Evolutionary conservation across 2,888 invertebrate species (phyloP).

Genomic region (Maniola hyperantus): DNA sequence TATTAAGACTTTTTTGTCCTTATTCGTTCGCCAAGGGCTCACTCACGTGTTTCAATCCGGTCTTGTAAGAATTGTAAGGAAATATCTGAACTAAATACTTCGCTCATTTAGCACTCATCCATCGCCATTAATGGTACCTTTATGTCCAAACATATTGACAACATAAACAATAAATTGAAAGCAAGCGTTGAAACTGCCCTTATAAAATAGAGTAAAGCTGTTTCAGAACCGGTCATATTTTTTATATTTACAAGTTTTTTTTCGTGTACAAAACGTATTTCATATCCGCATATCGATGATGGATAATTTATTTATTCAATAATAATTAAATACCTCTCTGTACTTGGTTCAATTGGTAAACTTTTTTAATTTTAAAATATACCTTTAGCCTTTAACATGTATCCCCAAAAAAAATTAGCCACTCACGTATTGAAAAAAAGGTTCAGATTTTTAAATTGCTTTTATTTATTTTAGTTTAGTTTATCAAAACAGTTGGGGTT

Average conservation of each 20-base stretch:
- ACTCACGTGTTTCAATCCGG: neutral
- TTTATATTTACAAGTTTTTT: neutral
- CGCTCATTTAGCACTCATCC: constrained; percentile 6
- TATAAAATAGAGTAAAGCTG: constrained; percentile 1
- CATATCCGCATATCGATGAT: constrained; percentile 8
- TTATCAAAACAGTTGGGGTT: too few relatives aligned
- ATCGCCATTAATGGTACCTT: constrained; percentile 24
- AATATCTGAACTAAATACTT: constrained; percentile 16
- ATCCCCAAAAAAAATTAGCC: too few relatives aligned
- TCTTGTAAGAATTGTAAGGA: constrained; percentile 4
- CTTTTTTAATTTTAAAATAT: neutral
- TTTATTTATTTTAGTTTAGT: too few relatives aligned
- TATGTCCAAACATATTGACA: constrained; percentile 21
- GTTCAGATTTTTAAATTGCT: too few relatives aligned
- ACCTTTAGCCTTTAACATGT: neutral
- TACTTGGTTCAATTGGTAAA: neutral
- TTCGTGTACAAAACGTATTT: neutral
- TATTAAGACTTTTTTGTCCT: neutral
- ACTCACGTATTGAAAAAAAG: too few relatives aligned
- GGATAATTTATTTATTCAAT: neutral
- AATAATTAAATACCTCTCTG: neutral
- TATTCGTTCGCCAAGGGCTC: neutral
- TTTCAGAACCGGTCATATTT: constrained; percentile 15
- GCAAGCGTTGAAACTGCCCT: constrained; percentile 4
- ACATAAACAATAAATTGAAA: constrained; percentile 24